Conservation (phyloP, 2,888 invertebrate genomes). For the Aspidiotus rigidus region DNA sequence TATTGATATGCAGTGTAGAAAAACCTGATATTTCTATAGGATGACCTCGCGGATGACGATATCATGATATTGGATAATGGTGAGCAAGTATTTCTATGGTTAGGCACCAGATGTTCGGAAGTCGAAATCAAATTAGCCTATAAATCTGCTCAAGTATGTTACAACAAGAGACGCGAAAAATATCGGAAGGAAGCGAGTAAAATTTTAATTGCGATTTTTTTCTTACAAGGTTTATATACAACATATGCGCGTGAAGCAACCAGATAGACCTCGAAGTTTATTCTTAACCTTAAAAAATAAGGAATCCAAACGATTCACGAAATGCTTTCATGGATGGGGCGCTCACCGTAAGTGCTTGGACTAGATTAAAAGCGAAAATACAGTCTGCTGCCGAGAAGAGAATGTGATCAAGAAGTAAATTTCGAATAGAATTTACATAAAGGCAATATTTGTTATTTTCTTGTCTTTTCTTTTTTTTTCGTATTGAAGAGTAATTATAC, state of each 20-base stretch:
- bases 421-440: too few species aligned
- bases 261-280: constrained; percentile 79
- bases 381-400: background rate
- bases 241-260: constrained; percentile 90
- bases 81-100: constrained; percentile 94
- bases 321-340: constrained; percentile 99
- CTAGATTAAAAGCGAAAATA: constrained; percentile 44
- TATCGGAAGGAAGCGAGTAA: background rate
- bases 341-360: constrained; percentile 72
- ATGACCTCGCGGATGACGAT: constrained; percentile 97
- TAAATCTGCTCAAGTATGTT: constrained; percentile 86
- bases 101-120: constrained; percentile 92
- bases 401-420: too few species aligned
- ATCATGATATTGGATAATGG: constrained; percentile 99
- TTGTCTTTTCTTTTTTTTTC: too few species aligned
- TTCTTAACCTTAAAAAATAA: constrained; percentile 92
- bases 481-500: too few species aligned
- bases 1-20: background rate
- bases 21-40: constrained; percentile 51
- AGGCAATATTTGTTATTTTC: too few species aligned
- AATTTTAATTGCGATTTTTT: constrained; percentile 5
- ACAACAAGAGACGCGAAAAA: background rate
- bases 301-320: constrained; percentile 87
- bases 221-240: constrained; percentile 85
- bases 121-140: constrained; percentile 98